Conservation (phyloP, 2,888 invertebrate species). For the Athalia cordata region DNA sequence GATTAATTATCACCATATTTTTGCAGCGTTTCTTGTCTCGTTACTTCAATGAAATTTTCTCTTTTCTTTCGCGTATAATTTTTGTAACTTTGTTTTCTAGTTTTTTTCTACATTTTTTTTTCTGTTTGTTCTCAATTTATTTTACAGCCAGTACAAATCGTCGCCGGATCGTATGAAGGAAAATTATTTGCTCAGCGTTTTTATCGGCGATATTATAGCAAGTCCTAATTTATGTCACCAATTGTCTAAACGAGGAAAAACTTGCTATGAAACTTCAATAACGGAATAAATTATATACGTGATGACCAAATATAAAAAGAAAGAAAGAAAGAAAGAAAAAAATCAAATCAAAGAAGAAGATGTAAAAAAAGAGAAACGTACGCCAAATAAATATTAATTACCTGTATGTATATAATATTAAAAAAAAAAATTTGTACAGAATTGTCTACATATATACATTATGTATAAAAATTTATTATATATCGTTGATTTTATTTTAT, state of each 20-base stretch:
- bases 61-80: neutral
- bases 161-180: constrained; percentile 82
- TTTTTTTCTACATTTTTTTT: neutral
- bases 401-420: no score
- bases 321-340: neutral
- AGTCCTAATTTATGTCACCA: constrained; percentile 88
- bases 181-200: constrained; percentile 89
- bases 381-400: no score
- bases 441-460: no score
- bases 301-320: neutral
- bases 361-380: neutral
- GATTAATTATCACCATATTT: no score
- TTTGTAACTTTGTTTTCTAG: no score
- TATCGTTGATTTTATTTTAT: no score
- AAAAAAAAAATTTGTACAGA: no score
- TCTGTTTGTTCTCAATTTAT: neutral
- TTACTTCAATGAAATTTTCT: no score
- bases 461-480: no score
- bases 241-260: constrained; percentile 82
- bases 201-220: constrained; percentile 89
- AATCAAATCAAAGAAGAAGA: constrained; percentile 9
- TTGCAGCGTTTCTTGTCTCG: no score
- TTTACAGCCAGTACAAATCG: constrained; percentile 84
- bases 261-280: constrained; percentile 71
- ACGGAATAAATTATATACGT: constrained; percentile 47